Base-by-base conservation (phyloP, 2,888 invertebrate genomes). In the Malthinus flaveolus region DNA sequence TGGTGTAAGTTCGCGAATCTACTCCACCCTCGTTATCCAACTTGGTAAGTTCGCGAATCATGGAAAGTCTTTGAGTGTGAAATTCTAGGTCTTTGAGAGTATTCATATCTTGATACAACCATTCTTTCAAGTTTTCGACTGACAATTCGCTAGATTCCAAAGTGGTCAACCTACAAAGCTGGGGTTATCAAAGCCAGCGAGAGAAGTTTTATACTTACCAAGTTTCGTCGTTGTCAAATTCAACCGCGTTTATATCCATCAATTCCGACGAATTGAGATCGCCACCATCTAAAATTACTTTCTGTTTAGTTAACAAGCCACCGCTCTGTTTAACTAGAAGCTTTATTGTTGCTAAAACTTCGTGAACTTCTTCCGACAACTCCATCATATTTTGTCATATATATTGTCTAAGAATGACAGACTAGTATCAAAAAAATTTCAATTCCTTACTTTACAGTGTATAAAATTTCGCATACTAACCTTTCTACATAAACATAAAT, bases 1-100 rank as follows among this genome's bases (percentile, higher is more conserved):
- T 82, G 49, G 88, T 88, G 74, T 85, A 89, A 7, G 89, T 89
- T 68, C 88, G 80, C 0, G 87, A 85, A 72, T 89, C 88, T 68
- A 88, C 84, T 61, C 80, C 81, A 70, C 81, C 82, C 64, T 79
- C 82, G 71, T 83, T 80, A 61, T 80, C 56, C 15, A 51, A 15
- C 10, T 52, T 12, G 32, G 54, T 33, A 32, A 53, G 31, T 36
- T 58, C 64, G 34, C 54, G 61, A 12, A 60, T 49, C 13, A 58
- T 49, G 10, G 56, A 42, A 13, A 63, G 36, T 12, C 55, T 51
- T 15, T 56, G 56, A 8, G 39, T 36, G 35, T 62, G 61, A 45
- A 56, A 59, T 11, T 55, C 55, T 1, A 46, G 34, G 39, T 61
- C 59, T 49, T 62, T 63, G 11, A 51, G 23, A 48, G 56, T 45